Base-by-base conservation (phyloP, 2,113 vertebrate species). In the Etheostoma cragini region DNA sequence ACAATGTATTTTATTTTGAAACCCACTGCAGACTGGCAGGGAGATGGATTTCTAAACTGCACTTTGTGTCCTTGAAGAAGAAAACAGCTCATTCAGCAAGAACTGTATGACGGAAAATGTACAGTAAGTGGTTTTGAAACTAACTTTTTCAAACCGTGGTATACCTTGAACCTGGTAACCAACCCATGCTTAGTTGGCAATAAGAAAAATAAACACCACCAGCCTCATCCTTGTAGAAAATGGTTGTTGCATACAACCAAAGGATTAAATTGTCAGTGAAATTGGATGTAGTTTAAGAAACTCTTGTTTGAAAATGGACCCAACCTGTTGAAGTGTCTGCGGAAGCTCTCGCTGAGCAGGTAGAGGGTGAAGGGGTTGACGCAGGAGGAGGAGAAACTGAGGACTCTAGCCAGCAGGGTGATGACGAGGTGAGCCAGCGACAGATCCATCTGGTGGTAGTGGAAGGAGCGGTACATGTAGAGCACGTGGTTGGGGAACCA, bases 311-410 rank as follows among this genome's bases (percentile, higher is more conserved):
- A 22, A 16, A 4, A 2, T 4, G 7, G 15, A 0, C 3, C 65
- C 1, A 0, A 93, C 93, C 93, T 96, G 84, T 98, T 98, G 93
- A 99, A 98, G 88, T 97, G 97, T 22, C 96, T 90, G 72, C 97
- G 94, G 88, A 98, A 98, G 81, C 96, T 98, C 91, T 98, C 95
- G 53, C 97, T 98, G 80, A 98, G 96, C 81, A 99, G 93, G 89
- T 99, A 98, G 50, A 99, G 95, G 49, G 97, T 97, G 87, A 98
- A 97, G 0, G 97, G 97, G 86, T 99, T 98, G 94, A 97, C 96
- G 53, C 97, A 98, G 70, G 97, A 99, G 76, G 96, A 97, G 87
- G 95, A 97, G 94, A 99, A 99, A 86, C 97, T 98, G 78, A 99
- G 94, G 67, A 97, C 95, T 8, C 97, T 84, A 52, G 97, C 95